Base-by-base conservation (phyloP, 2,113 vertebrate species). In the Brienomyrus longianalis region DNA sequence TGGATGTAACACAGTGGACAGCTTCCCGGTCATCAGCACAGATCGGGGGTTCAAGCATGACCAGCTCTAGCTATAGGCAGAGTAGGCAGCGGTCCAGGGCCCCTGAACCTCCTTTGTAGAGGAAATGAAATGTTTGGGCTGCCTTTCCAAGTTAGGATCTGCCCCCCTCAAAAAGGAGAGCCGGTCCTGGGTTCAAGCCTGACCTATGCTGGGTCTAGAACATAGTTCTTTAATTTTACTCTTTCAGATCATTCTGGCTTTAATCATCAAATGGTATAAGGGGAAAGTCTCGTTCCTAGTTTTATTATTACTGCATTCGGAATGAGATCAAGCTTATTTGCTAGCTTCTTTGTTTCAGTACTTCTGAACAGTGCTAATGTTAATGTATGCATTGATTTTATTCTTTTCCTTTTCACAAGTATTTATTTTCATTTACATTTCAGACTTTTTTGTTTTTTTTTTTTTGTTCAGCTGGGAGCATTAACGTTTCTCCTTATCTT, bases 401-500 rank as follows among this genome's bases (percentile, higher is more conserved):
- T 52, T 52, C 27, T 86, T 86, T 62, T 86, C 1, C 8, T 52
- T 87, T 87, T 56, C 31, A 35, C 62, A 31, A 70, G 5, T 50
- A 27, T 86, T 52, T 27, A 17, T 51, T 54, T 86, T 86, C 10
- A 52, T 52, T 87, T 87, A 31, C 51, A 39, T 87, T 56, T 87
- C 50, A 86, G 31, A 85, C 80, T 62, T 89, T 89, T 80, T 83
- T 62, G 35, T 48, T 45, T 83, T 74, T 43, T 88, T 88, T 31
- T 31, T 89, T 80, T 43, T 95, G 95, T 96, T 96, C 95, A 95
- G 94, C 95, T 95, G 96, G 95, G 95, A 96, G 94, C 95, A 96
- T 97, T 97, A 97, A 97, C 96, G 92, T 96, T 96, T 97, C 96
- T 97, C 96, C 96, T 96, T 97, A 96, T 97, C 87, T 96, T 97